Evolutionary conservation across 2,797 vertebrate species (phyloP).

Genomic region (Apogon hyalosoma): DNA sequence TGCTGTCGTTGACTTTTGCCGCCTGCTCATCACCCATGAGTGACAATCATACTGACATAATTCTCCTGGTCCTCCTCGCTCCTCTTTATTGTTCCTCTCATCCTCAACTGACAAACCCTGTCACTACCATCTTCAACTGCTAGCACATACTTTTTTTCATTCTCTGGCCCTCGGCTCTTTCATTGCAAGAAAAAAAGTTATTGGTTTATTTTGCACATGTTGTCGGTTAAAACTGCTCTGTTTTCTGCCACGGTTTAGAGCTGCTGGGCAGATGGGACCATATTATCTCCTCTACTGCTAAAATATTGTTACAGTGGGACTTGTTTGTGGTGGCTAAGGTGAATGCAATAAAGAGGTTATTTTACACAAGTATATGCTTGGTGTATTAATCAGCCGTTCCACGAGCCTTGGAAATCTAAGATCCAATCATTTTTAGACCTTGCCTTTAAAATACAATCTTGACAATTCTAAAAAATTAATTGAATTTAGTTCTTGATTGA

Average conservation of each 20-base stretch:
- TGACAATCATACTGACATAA: constrained; percentile 94
- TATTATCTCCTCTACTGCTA: constrained; percentile 66
- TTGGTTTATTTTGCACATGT: constrained; percentile 89
- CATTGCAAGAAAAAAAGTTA: constrained; percentile 84
- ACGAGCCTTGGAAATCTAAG: too few relatives aligned
- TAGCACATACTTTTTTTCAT: constrained; percentile 19
- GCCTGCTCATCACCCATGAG: constrained; percentile 82
- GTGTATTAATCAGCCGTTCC: too few relatives aligned
- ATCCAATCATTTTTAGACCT: too few relatives aligned
- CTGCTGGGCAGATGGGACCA: constrained; percentile 84
- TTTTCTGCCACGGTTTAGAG: constrained; percentile 78
- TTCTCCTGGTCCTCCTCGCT: constrained; percentile 87
- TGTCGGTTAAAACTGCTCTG: constrained; percentile 84
- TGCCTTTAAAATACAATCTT: too few relatives aligned
- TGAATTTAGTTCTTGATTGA: too few relatives aligned
- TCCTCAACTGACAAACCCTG: constrained; percentile 32
- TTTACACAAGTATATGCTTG: too few relatives aligned
- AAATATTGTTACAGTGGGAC: constrained; percentile 28
- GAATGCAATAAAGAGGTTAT: constrained; percentile 11
- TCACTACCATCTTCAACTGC: constrained; percentile 23
- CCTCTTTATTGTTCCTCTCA: constrained; percentile 87
- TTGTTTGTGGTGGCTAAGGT: constrained; percentile 20
- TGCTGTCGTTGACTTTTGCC: constrained; percentile 64
- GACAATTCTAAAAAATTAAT: too few relatives aligned
- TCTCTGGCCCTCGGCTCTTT: constrained; percentile 53